Evolutionary conservation across 2,797 vertebrate genomes (phyloP).

Genomic region (Thunnus albacares): DNA sequence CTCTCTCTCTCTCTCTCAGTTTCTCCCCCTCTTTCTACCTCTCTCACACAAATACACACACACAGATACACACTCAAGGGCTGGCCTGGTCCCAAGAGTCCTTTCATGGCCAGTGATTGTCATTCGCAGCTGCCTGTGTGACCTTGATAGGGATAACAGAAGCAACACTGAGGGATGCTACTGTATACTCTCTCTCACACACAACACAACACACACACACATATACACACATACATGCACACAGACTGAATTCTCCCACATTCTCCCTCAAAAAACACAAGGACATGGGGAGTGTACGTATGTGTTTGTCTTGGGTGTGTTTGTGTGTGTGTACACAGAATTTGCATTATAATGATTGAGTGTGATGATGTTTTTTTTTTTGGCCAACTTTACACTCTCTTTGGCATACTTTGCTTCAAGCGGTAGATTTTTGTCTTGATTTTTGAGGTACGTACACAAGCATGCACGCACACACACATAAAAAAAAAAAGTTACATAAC

Average conservation of each 20-base stretch:
- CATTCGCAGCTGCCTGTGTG: slow-evolving; percentile 69
- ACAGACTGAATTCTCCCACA: not conserved
- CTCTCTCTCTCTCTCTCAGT: not conserved
- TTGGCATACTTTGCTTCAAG: not conserved
- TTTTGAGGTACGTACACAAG: not conserved
- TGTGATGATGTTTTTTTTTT: slow-evolving; percentile 14
- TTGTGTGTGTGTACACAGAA: slow-evolving; percentile 10
- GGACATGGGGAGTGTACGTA: not conserved
- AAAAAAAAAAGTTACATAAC: not conserved
- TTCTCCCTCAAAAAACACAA: slow-evolving; percentile 21
- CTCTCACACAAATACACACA: slow-evolving; percentile 3
- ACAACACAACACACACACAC: not conserved
- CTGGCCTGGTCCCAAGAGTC: slow-evolving; percentile 51
- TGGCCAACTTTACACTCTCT: slow-evolving; percentile 15
- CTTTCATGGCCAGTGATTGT: slow-evolving; percentile 69
- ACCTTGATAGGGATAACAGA: slow-evolving; percentile 70
- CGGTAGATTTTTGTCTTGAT: slow-evolving; percentile 20
- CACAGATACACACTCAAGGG: not conserved
- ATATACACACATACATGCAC: not conserved
- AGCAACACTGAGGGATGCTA: slow-evolving; percentile 51
- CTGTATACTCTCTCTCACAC: not conserved
- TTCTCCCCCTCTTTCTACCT: not conserved
- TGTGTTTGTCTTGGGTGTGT: not conserved
- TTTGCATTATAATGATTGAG: slow-evolving; percentile 30
- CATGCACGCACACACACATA: not conserved